Base-by-base conservation (phyloP, 2,113 vertebrate genomes). In the Prietella phreatophila region DNA sequence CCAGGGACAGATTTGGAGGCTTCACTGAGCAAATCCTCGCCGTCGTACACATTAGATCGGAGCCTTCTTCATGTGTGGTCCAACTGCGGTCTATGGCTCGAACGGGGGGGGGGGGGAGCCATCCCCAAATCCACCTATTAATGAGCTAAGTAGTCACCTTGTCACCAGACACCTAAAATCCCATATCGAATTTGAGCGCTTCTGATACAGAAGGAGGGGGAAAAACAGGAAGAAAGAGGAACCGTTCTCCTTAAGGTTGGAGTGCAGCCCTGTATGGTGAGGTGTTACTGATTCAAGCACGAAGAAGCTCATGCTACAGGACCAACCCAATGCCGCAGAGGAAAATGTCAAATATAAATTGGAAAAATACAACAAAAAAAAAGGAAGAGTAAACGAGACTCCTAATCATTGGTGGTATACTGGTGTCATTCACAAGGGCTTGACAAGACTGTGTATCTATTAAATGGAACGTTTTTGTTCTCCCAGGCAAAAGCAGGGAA, bases 11-110 rank as follows among this genome's bases (percentile, higher is more conserved):
- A 87, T 92, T 92, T 94, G 86, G 85, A 92, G 90, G 94, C 92
- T 95, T 91, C 91, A 89, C 86, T 93, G 95, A 93, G 93, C 94
- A 96, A 95, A 95, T 93, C 94, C 93, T 89, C 81, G 73, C 83
- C 82, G 88, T 92, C 87, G 92, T 91, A 91, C 91, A 87, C 91
- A 85, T 85, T 84, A 89, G 63, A 85, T 58, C 36, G 78, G 69
- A 84, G 87, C 58, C 60, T 92, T 90, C 90, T 80, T 88, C 84
- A 90, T 95, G 94, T 95, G 95, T 95, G 95, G 93, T 94, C 94
- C 89, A 55, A 82, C 73, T 89, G 69, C 85, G 33, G 83, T 86
- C 80, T 90, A 83, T 71, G 58, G 27, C 87, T 47, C 6, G 3
- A 39, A 61, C 5, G 30, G 58, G 22, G 27, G 1, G 36, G 30